Percentiles rank a stretch among this genome's conserved stretches.
phyloP scores from a whole-genome alignment of 1,140 invertebrate species.

The Psix sp. region DNA sequence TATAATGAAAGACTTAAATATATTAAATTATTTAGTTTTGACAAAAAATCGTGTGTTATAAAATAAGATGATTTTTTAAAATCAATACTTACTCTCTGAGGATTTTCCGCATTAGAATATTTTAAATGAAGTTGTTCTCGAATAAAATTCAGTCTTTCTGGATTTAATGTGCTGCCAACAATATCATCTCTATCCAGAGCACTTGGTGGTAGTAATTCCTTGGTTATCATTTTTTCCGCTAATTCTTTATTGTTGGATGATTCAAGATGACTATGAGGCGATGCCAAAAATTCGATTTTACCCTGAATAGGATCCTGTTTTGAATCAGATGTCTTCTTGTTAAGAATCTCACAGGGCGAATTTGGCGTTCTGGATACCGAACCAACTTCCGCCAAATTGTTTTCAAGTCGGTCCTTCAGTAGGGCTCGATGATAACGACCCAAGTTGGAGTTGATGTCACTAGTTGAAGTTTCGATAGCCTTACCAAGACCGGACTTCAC shows the following conservation, averaged over 20 bases:
- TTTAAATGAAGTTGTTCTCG: slow-evolving; percentile 69
- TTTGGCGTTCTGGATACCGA: slow-evolving; percentile 12
- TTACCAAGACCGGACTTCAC: slow-evolving; percentile 16
- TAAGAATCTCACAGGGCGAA: slow-evolving; percentile 8
- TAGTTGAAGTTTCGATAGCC: slow-evolving; percentile 5
- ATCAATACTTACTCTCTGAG: slow-evolving; percentile 6
- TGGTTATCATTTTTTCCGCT: slow-evolving; percentile 65
- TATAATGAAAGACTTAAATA: too few species aligned
- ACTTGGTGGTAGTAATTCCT: slow-evolving; percentile 67
- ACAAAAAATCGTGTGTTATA: not conserved
- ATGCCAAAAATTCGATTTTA: slow-evolving; percentile 17
- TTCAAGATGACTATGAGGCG: slow-evolving; percentile 1
- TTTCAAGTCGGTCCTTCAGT: slow-evolving; percentile 40
- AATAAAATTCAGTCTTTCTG: slow-evolving; percentile 64
- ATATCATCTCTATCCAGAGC: slow-evolving; percentile 64
- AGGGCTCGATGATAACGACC: slow-evolving; percentile 57
- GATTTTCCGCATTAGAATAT: slow-evolving; percentile 55
- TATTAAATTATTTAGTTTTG: too few species aligned
- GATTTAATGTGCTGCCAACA: slow-evolving; percentile 69
- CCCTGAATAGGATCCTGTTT: slow-evolving; percentile 1
- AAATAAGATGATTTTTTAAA: not conserved
- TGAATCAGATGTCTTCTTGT: not conserved
- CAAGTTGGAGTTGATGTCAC: slow-evolving; percentile 42
- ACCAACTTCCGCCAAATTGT: slow-evolving; percentile 25
- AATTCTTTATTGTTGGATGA: slow-evolving; percentile 43